A percentile compares a stretch with the other conserved stretches of the same genome.
These are phyloP conservation scores for Meteorus cinctellus DNA, from an alignment of 2,888 invertebrate species.

Conservation along the genomic window DNA sequence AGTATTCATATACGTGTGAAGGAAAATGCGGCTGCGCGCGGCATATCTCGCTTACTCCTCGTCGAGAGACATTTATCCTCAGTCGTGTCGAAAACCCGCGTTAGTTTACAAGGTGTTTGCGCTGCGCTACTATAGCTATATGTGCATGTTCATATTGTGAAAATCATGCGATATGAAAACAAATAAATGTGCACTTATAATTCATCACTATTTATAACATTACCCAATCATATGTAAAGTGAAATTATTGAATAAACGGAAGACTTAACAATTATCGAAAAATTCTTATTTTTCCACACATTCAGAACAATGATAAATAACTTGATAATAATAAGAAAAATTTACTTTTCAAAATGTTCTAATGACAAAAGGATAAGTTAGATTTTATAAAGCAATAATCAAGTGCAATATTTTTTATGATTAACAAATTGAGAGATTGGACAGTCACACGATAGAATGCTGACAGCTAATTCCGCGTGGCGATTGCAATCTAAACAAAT, in stretches of 20 bases:
- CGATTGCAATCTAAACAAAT: neutral
- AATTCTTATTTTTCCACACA: neutral
- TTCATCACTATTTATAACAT: neutral
- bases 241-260: neutral
- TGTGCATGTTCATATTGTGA: slow-evolving; percentile 27
- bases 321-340: neutral
- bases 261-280: neutral
- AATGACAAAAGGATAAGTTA: too few species aligned
- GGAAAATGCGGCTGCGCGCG: slow-evolving; percentile 65
- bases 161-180: neutral
- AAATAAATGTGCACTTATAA: neutral
- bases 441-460: too few species aligned
- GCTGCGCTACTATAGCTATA: slow-evolving; percentile 41
- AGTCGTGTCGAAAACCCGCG: slow-evolving; percentile 69
- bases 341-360: too few species aligned
- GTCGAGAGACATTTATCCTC: slow-evolving; percentile 64
- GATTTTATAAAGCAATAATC: too few species aligned
- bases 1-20: neutral
- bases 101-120: slow-evolving; percentile 65
- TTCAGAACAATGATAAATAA: neutral
- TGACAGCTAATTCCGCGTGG: too few species aligned
- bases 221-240: neutral
- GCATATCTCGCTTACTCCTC: slow-evolving; percentile 60
- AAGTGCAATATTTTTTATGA: too few species aligned
- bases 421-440: too few species aligned